Base-by-base conservation (phyloP, 2,113 vertebrate genomes). In the Saccopteryx leptura region DNA sequence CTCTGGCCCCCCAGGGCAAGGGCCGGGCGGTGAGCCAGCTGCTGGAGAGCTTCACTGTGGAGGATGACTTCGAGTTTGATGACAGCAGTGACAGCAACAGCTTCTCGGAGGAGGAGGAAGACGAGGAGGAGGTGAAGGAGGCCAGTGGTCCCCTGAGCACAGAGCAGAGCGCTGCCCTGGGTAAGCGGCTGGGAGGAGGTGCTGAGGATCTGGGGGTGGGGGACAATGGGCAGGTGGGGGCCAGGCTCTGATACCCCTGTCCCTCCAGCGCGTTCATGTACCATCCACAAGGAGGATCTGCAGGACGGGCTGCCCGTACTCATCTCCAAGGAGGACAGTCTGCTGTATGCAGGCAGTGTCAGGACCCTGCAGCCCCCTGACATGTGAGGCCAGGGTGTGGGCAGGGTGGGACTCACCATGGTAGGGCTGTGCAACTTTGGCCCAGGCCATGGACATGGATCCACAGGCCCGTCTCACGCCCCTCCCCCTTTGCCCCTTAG, bases 311-410 rank as follows among this genome's bases (percentile, higher is more conserved):
- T 99, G 33, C 99, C 99, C 28, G 99, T 99, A 93, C 98, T 99
- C 82, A 99, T 99, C 92, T 99, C 99, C 91, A 99, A 99, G 97
- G 99, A 99, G 88, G 99, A 99, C 94, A 99, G 99, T 86, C 98
- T 99, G 90, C 98, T 99, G 9, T 99, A 99, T 0, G 99, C 99
- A 0, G 99, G 99, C 91, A 99, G 98, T 18, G 98, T 99, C 87
- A 99, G 99, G 95, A 99, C 98, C 28, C 98, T 99, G 97, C 99
- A 99, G 78, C 98, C 99, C 17, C 99, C 99, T 0, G 99, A 99
- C 97, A 99, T 99, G 99, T 99, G 98, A 99, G 99, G 56, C 50
- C 18, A 0, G 3, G 46, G 9, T 3, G n/a, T 2, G 66, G 14
- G 31, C 5, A 7, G 50, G 39, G 89, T 21, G 28, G 83, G 69